Conservation (phyloP, 2,113 vertebrate species). For the Trichomycterus rosablanca region DNA sequence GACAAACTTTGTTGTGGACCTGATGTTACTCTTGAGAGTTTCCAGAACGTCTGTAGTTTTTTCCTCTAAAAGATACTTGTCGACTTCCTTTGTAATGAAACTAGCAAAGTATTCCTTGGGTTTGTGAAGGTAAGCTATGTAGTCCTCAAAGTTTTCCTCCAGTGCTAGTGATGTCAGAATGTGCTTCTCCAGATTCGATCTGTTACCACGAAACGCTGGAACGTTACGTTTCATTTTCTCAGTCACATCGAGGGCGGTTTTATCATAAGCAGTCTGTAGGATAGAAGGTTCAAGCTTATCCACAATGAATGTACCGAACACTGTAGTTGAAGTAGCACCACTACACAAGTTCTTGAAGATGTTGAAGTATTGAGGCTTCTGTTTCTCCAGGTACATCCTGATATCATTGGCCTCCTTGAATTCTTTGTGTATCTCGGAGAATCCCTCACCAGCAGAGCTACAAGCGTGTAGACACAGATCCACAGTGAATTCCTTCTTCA, state of each 20-base stretch:
- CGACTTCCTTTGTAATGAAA: conserved; percentile 46
- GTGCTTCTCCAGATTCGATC: conserved; percentile 63
- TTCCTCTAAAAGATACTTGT: background rate
- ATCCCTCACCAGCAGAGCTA: background rate
- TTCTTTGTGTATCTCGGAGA: conserved; percentile 9
- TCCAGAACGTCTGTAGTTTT: background rate
- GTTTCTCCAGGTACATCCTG: conserved; percentile 12
- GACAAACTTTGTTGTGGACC: background rate
- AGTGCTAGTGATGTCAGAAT: conserved; percentile 65
- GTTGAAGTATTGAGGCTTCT: conserved; percentile 17
- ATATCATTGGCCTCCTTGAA: conserved; percentile 32
- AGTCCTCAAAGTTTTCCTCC: conserved; percentile 62
- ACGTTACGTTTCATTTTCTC: conserved; percentile 48
- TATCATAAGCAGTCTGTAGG: conserved; percentile 23
- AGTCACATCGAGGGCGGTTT: conserved; percentile 52
- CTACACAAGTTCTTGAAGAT: conserved; percentile 26
- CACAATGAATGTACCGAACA: conserved; percentile 62
- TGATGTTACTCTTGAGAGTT: conserved; percentile 14
- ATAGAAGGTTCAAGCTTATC: conserved; percentile 56
- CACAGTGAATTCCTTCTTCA: conserved; percentile 43
- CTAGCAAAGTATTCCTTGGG: conserved; percentile 37
- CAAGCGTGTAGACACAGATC: conserved; percentile 26
- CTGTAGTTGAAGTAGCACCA: conserved; percentile 51
- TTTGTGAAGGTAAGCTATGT: conserved; percentile 47
- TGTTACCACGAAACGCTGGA: conserved; percentile 60